Evolutionary conservation across 92 coral and sea anemone genomes (phyloP).

Genomic region (Palythoa grandis): DNA sequence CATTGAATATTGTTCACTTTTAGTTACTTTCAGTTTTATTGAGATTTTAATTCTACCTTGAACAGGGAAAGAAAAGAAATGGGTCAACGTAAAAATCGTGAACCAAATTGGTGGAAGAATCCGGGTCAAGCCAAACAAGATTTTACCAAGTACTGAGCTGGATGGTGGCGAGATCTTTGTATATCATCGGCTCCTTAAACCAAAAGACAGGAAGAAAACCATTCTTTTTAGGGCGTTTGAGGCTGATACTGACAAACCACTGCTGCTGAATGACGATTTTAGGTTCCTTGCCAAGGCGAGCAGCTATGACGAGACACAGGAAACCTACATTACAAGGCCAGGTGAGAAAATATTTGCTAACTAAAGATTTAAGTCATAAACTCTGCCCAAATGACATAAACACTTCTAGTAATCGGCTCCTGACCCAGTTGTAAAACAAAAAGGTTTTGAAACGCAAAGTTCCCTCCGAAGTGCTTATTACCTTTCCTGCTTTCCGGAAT

Average conservation of each 20-base stretch:
- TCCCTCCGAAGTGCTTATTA: too few relatives aligned
- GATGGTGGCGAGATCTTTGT: slow-evolving; percentile 71
- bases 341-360: slow-evolving; percentile 27
- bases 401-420: too few relatives aligned
- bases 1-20: too few relatives aligned
- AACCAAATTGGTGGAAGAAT: slow-evolving; percentile 66
- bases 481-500: too few relatives aligned
- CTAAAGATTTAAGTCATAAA: too few relatives aligned
- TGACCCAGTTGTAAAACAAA: too few relatives aligned
- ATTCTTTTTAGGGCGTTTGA: slow-evolving; percentile 58
- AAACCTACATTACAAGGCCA: slow-evolving; percentile 57
- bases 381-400: too few relatives aligned
- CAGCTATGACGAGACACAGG: slow-evolving; percentile 64
- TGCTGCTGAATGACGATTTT: slow-evolving; percentile 55
- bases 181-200: slow-evolving; percentile 65
- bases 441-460: too few relatives aligned
- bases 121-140: slow-evolving; percentile 56
- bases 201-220: slow-evolving; percentile 54
- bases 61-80: slow-evolving; percentile 62
- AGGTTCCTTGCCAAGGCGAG: slow-evolving; percentile 48
- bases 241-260: slow-evolving; percentile 63
- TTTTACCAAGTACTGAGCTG: slow-evolving; percentile 59
- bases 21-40: neutral
- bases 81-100: slow-evolving; percentile 68
- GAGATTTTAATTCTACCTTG: neutral